These are phyloP conservation scores for Seriola aureovittata DNA, from an alignment of 2,113 vertebrate species.

Conservation along the genomic window DNA sequence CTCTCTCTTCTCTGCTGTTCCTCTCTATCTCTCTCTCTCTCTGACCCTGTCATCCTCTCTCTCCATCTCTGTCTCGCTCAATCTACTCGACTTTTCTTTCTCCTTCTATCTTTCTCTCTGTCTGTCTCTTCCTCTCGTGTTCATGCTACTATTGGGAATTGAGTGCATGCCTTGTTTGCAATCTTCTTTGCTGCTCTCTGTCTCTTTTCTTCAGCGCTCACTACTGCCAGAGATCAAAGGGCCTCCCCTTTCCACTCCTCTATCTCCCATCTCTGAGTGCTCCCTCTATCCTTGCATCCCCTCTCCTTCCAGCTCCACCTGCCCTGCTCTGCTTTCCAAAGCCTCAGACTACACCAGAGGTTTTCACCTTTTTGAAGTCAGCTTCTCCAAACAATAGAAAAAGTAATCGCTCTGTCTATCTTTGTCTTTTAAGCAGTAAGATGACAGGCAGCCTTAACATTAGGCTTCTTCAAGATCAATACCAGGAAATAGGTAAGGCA, in stretches of 20 bases:
- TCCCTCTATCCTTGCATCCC: conserved; percentile 56
- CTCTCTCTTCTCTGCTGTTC: conserved; percentile 27
- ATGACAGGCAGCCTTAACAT: conserved; percentile 68
- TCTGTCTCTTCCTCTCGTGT: conserved; percentile 35
- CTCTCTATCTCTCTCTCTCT: conserved; percentile 32
- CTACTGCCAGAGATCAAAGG: conserved; percentile 85
- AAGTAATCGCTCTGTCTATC: conserved; percentile 68
- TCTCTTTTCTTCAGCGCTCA: conserved; percentile 75
- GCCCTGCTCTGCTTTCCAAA: conserved; percentile 66
- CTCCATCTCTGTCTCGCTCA: conserved; percentile 54
- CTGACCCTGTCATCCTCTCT: conserved; percentile 44
- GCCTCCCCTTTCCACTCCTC: conserved; percentile 74
- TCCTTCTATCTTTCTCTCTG: conserved; percentile 43
- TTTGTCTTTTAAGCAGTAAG: conserved; percentile 54
- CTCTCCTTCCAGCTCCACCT: conserved; percentile 65
- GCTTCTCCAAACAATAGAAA: conserved; percentile 77
- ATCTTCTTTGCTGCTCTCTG: conserved; percentile 72
- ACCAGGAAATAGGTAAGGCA: conserved; percentile 67
- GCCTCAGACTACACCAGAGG: conserved; percentile 65
- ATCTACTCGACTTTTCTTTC: conserved; percentile 55
- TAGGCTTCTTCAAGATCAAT: conserved; percentile 63
- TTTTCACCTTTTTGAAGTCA: conserved; percentile 79
- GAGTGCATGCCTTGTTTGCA: conserved; percentile 79
- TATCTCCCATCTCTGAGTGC: conserved; percentile 64
- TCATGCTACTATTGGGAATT: conserved; percentile 75